phyloP scores from a whole-genome alignment of 1,140 invertebrate genomes.

The Antheraea pernyi region DNA sequence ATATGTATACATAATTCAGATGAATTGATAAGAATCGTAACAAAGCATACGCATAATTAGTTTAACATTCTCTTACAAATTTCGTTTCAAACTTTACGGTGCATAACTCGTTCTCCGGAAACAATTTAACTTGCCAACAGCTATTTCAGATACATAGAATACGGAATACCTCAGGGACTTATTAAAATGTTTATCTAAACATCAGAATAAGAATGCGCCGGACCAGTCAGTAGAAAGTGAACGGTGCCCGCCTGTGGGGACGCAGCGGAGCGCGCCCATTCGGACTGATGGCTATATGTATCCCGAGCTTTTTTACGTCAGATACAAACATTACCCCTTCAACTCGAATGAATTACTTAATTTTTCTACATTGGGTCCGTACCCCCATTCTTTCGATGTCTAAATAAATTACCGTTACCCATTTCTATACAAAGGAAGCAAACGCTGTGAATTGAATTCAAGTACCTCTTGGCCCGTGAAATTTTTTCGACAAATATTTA shows the following conservation, averaged over 20 bases:
- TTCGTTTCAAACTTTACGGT: conserved; percentile 30
- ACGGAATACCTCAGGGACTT: conserved; percentile 45
- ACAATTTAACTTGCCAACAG: conserved; percentile 60
- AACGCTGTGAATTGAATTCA: conserved; percentile 31
- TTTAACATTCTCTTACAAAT: conserved; percentile 55
- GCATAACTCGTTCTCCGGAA: conserved; percentile 62
- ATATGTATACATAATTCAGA: conserved; percentile 39
- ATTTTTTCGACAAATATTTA: conserved; percentile 28
- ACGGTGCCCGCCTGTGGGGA: conserved; percentile 42
- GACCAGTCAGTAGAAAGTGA: conserved; percentile 24
- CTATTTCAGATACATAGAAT: conserved; percentile 46
- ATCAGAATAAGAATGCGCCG: conserved; percentile 66
- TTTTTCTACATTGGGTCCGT: conserved; percentile 60
- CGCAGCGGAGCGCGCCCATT: conserved; percentile 63
- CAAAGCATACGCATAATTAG: conserved; percentile 48
- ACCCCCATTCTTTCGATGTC: conserved; percentile 50
- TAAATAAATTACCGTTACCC: conserved; percentile 63
- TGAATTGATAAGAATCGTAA: conserved; percentile 55
- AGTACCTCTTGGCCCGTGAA: conserved; percentile 27
- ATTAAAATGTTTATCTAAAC: conserved; percentile 71
- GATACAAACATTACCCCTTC: conserved; percentile 69
- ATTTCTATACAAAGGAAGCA: conserved; percentile 37
- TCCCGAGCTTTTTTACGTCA: conserved; percentile 64
- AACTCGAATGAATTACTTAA: conserved; percentile 73
- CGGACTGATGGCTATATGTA: conserved; percentile 60